A percentile compares a stretch with the other conserved stretches of the same genome.
These are phyloP conservation scores for Calosoma granatense DNA, from an alignment of 1,140 invertebrate genomes.

Conservation along the genomic window DNA sequence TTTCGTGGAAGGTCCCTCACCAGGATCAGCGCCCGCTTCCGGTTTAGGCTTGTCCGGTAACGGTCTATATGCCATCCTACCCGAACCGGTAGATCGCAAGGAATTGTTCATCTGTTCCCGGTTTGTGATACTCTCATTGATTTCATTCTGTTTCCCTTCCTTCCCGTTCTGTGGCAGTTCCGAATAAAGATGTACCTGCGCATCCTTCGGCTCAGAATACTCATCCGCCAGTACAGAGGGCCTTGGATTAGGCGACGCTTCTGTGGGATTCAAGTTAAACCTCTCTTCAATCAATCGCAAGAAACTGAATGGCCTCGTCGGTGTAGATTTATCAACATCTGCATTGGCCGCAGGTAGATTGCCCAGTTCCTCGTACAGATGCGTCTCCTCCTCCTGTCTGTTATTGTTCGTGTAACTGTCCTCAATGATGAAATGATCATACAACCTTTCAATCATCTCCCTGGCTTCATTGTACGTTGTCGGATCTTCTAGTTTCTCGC, in stretches of 20 bases:
- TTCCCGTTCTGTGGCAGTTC: conserved; percentile 45
- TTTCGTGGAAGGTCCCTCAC: not conserved
- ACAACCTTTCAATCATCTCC: conserved; percentile 67
- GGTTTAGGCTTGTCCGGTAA: conserved; percentile 52
- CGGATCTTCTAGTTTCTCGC: conserved; percentile 58
- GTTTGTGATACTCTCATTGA: conserved; percentile 33
- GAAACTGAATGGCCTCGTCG: conserved; percentile 16
- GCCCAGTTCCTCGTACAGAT: conserved; percentile 51
- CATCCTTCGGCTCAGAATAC: conserved; percentile 61
- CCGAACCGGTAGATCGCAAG: conserved; percentile 36
- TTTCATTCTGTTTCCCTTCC: conserved; percentile 32
- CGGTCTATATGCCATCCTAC: conserved; percentile 54
- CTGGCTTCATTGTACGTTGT: conserved; percentile 61
- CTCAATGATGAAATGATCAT: conserved; percentile 65
- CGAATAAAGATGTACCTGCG: conserved; percentile 57
- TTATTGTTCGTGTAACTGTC: conserved; percentile 56
- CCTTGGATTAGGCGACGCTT: conserved; percentile 47
- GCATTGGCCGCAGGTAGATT: conserved; percentile 38
- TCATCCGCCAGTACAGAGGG: conserved; percentile 51
- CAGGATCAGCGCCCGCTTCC: not conserved
- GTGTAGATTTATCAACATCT: conserved; percentile 19
- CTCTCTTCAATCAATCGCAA: conserved; percentile 30
- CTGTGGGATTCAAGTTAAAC: conserved; percentile 46
- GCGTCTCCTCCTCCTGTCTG: conserved; percentile 42
- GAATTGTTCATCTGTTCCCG: conserved; percentile 33